Percentiles rank a stretch among this genome's conserved stretches.
Evolutionary conservation across 2,113 vertebrate species (phyloP).

Genomic region (Podarcis muralis): DNA sequence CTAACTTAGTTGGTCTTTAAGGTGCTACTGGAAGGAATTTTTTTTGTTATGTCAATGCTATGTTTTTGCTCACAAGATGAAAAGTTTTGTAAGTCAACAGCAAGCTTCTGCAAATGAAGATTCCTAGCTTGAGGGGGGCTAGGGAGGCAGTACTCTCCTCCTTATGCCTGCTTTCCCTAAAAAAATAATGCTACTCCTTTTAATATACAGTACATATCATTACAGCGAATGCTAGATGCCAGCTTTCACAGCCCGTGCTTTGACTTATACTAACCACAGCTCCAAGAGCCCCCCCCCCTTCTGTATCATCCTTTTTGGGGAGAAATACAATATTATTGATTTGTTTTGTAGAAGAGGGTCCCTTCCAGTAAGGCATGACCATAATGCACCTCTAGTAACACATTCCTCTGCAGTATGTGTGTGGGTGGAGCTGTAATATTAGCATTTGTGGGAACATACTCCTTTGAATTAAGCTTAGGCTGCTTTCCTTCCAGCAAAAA

Average conservation of each 20-base stretch:
- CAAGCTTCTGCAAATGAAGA: constrained; percentile 3
- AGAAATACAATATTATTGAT: background rate
- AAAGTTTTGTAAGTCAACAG: background rate
- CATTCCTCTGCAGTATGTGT: fast-evolving
- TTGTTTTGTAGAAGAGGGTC: background rate
- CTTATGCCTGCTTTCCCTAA: background rate
- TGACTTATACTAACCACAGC: background rate
- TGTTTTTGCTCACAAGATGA: background rate
- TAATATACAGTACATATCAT: fast-evolving
- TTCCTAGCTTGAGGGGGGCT: background rate
- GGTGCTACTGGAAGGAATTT: too few species aligned
- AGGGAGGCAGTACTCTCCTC: background rate
- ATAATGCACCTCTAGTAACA: background rate
- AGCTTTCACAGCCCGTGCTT: background rate
- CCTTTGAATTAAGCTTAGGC: background rate
- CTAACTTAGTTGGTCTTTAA: too few species aligned
- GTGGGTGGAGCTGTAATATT: background rate
- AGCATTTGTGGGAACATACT: constrained; percentile 8
- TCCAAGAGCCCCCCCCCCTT: background rate
- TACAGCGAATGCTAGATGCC: background rate
- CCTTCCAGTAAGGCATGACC: constrained; percentile 6
- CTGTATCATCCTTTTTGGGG: background rate
- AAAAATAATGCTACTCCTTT: background rate
- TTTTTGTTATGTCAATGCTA: fast-evolving
- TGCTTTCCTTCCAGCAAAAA: constrained; percentile 26